Percentiles rank a stretch among this genome's conserved stretches.
These are phyloP conservation scores for Antedon bifida DNA, from an alignment of 35 echinoderm and acorn worm genomes.

Conservation along the genomic window DNA sequence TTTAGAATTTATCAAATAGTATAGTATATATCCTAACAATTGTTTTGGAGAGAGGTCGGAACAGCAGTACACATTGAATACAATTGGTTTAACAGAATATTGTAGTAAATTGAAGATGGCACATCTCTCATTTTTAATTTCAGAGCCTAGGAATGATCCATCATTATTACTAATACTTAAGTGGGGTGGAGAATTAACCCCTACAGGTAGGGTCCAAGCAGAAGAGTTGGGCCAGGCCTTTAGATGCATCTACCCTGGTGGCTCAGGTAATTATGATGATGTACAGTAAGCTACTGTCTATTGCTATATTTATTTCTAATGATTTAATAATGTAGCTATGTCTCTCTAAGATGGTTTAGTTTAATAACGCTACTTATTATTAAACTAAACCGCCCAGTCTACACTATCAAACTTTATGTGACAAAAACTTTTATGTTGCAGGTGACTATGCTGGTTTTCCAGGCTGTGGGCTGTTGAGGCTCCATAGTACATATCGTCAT, in stretches of 20 bases:
- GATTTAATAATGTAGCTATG: not conserved
- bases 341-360: not conserved
- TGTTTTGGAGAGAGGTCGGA: too few relatives aligned
- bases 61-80: too few relatives aligned
- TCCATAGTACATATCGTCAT: conserved; percentile 87
- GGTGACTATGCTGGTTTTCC: conserved; percentile 96
- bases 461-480: conserved; percentile 81
- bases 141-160: conserved; percentile 35
- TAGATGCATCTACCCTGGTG: conserved; percentile 91
- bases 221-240: conserved; percentile 91
- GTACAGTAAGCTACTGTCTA: too few relatives aligned
- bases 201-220: conserved; percentile 72
- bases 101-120: too few relatives aligned
- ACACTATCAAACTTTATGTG: too few relatives aligned
- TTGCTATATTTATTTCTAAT: too few relatives aligned
- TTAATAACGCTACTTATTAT: too few relatives aligned
- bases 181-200: conserved; percentile 89
- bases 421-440: conserved; percentile 3
- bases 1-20: too few relatives aligned
- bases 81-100: too few relatives aligned
- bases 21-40: too few relatives aligned
- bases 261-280: conserved; percentile 47
- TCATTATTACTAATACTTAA: conserved; percentile 82
- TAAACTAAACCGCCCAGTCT: too few relatives aligned
- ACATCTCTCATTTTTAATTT: not conserved